Evolutionary conservation across 2,113 vertebrate species (phyloP).

Genomic region (Myiagra hebetior): DNA sequence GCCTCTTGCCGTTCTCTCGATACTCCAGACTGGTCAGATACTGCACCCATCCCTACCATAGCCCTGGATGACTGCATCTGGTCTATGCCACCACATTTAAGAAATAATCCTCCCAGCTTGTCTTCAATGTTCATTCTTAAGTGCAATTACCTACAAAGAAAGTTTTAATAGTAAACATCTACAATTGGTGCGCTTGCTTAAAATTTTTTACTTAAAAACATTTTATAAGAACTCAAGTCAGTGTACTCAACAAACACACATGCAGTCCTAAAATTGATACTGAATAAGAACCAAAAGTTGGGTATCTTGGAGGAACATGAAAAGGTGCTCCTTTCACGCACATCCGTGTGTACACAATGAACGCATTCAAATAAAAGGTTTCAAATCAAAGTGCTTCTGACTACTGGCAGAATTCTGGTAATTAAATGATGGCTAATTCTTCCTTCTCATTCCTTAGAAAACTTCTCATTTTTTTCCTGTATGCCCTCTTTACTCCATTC

Average conservation of each 20-base stretch:
- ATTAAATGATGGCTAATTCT: background rate
- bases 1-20: conserved; percentile 79
- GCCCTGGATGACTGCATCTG: conserved; percentile 83
- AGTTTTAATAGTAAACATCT: conserved; percentile 76
- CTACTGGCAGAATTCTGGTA: background rate
- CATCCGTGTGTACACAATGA: background rate
- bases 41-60: conserved; percentile 80
- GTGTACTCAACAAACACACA: background rate
- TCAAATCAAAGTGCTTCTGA: background rate
- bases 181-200: conserved; percentile 50
- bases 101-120: conserved; percentile 94
- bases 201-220: conserved; percentile 28
- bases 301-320: background rate
- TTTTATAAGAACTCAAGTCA: background rate
- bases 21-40: conserved; percentile 75
- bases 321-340: background rate
- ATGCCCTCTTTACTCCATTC: background rate
- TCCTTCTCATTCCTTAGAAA: background rate
- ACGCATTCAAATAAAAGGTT: background rate
- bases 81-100: conserved; percentile 90
- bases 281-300: background rate
- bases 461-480: background rate
- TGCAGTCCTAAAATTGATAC: background rate
- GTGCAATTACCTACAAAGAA: conserved; percentile 79
- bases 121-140: conserved; percentile 97